Percentiles rank a stretch among this genome's conserved stretches.
Evolutionary conservation across 2,113 vertebrate genomes (phyloP).

Genomic region (Tursiops truncatus): DNA sequence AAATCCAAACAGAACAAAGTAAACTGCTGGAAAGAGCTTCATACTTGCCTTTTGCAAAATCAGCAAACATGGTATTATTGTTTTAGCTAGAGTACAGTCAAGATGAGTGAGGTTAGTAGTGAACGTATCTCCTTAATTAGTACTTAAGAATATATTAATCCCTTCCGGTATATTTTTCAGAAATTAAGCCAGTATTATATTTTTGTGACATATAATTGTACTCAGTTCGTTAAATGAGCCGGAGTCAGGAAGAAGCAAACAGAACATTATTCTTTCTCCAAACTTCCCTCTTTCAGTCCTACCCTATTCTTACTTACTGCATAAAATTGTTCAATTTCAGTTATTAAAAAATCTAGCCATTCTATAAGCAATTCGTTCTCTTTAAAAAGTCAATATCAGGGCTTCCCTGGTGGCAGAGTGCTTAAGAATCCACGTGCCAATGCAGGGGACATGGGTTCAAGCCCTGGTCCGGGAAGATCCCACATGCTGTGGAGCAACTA

Average conservation of each 20-base stretch:
- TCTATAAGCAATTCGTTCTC: not conserved
- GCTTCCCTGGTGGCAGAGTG: no score
- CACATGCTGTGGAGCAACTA: no score
- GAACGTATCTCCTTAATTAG: not conserved
- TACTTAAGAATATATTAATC: not conserved
- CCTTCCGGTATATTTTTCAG: not conserved
- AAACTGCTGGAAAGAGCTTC: not conserved
- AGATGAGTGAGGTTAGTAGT: not conserved
- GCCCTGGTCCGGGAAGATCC: no score
- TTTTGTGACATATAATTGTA: not conserved
- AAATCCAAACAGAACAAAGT: not conserved
- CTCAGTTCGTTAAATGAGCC: not conserved
- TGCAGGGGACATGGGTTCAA: no score
- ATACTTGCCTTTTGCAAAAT: not conserved
- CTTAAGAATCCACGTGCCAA: no score
- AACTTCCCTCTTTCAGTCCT: not conserved
- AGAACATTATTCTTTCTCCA: not conserved
- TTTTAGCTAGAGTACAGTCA: not conserved
- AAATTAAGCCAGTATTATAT: not conserved
- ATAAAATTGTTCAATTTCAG: not conserved
- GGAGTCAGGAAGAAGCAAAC: not conserved
- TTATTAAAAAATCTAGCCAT: not conserved
- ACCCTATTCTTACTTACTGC: not conserved
- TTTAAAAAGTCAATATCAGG: not conserved
- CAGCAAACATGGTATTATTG: not conserved